phyloP scores from a whole-genome alignment of 2,797 vertebrate genomes.

The Heliangelus exortis region DNA sequence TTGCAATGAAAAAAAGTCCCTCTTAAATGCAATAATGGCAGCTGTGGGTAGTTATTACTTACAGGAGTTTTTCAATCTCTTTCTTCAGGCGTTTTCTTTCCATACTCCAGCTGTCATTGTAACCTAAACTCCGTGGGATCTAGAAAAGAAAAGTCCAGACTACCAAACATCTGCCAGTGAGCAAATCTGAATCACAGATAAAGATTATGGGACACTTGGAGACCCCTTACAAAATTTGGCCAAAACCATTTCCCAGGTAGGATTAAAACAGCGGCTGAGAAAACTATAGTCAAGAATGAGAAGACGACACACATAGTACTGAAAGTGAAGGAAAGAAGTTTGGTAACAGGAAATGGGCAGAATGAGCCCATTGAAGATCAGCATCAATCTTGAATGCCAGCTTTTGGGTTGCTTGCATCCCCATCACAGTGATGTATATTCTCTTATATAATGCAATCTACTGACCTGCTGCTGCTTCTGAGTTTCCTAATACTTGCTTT shows the following conservation, averaged over 20 bases:
- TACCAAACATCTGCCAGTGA: neutral
- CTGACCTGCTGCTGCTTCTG: neutral
- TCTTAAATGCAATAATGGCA: neutral
- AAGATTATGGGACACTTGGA: neutral
- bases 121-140: neutral
- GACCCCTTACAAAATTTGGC: neutral
- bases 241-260: neutral
- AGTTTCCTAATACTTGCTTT: neutral
- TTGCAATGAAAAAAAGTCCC: neutral
- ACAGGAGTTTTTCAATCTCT: conserved; percentile 74
- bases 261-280: neutral
- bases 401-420: neutral
- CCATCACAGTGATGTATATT: neutral
- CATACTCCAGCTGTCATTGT: conserved; percentile 12
- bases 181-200: neutral
- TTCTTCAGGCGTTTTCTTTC: conserved; percentile 73
- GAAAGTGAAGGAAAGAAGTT: neutral
- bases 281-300: neutral
- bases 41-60: conserved; percentile 45
- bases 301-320: neutral
- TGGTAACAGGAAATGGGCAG: neutral
- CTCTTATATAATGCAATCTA: neutral
- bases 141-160: neutral
- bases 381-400: neutral
- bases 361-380: neutral